Evolutionary conservation across 2,113 vertebrate genomes (phyloP).

Genomic region (Conger conger): DNA sequence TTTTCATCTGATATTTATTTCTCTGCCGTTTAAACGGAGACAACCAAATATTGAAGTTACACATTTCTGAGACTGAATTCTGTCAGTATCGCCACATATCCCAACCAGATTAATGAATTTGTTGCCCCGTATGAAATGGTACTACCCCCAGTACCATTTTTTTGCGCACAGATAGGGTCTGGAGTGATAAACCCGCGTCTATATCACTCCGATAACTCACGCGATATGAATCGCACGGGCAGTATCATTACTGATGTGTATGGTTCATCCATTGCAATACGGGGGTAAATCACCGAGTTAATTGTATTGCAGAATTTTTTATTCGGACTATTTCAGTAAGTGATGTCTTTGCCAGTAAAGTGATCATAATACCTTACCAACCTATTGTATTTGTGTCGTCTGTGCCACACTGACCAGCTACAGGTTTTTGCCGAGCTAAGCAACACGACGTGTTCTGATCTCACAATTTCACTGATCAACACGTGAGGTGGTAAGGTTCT

Average conservation of each 20-base stretch:
- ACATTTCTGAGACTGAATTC: constrained; percentile 20
- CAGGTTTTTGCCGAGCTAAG: neutral
- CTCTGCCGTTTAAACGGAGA: constrained; percentile 31
- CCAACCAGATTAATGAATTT: constrained; percentile 46
- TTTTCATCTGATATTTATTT: constrained; percentile 22
- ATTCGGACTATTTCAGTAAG: constrained; percentile 6
- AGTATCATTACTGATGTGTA: neutral
- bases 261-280: neutral
- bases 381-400: neutral
- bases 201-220: neutral
- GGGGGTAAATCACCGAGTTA: neutral
- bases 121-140: constrained; percentile 34
- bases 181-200: neutral
- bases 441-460: constrained; percentile 51
- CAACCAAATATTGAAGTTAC: constrained; percentile 28
- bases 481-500: constrained; percentile 62
- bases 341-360: constrained; percentile 11
- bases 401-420: neutral
- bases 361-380: constrained; percentile 9
- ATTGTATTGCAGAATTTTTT: neutral
- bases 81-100: constrained; percentile 28
- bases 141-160: constrained; percentile 18
- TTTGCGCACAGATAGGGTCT: neutral
- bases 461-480: constrained; percentile 66
- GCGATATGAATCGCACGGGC: neutral